Conservation (phyloP, 1,140 invertebrate genomes). For the Oscheius sp. region DNA sequence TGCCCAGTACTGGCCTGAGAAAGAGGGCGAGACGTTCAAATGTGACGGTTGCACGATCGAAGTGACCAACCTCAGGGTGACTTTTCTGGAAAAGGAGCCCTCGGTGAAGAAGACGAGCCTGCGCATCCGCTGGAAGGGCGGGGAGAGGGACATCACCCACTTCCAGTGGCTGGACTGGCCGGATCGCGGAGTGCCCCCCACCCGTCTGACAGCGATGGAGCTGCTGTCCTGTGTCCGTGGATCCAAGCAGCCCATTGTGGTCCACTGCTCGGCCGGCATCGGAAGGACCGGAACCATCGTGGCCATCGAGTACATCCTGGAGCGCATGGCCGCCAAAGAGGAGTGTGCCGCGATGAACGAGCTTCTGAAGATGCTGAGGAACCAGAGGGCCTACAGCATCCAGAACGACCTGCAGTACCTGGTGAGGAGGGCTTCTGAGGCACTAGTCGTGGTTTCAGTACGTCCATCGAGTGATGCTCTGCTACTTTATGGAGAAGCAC, state of each 20-base stretch:
- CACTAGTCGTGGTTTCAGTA: too few relatives aligned
- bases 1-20: background rate
- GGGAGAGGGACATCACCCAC: background rate
- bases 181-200: slow-evolving; percentile 46
- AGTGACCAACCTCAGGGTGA: background rate
- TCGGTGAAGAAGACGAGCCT: slow-evolving; percentile 28
- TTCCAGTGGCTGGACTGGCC: slow-evolving; percentile 41
- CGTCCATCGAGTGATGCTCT: slow-evolving; percentile 22
- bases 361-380: slow-evolving; percentile 21
- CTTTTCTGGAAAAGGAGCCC: background rate
- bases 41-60: background rate
- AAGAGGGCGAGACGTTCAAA: slow-evolving; percentile 6
- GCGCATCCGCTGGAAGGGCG: slow-evolving; percentile 14
- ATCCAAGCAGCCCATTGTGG: slow-evolving; percentile 24
- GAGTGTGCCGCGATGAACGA: slow-evolving; percentile 24
- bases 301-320: slow-evolving; percentile 28
- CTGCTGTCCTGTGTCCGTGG: slow-evolving; percentile 32
- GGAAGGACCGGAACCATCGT: slow-evolving; percentile 32
- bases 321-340: slow-evolving; percentile 2
- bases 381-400: slow-evolving; percentile 31
- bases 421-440: too few relatives aligned
- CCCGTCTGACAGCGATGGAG: slow-evolving; percentile 30
- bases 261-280: slow-evolving; percentile 43
- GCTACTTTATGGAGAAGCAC: slow-evolving; percentile 34
- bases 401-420: slow-evolving; percentile 36